Evolutionary conservation across 2,888 invertebrate genomes (phyloP).

Genomic region (Tethea ocularis): DNA sequence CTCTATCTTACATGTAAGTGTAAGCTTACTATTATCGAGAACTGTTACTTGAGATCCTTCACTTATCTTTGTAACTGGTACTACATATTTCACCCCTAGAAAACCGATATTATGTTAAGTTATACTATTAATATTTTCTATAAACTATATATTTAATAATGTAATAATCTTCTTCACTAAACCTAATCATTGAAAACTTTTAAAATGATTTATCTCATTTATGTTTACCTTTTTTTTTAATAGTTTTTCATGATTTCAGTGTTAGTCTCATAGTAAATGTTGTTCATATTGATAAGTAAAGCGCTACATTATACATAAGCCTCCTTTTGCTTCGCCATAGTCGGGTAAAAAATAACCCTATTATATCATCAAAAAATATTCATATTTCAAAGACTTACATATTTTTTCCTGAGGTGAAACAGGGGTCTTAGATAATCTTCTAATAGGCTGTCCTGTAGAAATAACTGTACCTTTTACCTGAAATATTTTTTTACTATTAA

Average conservation of each 20-base stretch:
- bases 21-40: slow-evolving; percentile 14
- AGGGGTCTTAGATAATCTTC: slow-evolving; percentile 21
- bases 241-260: too few relatives aligned
- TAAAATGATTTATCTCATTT: neutral
- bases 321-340: too few relatives aligned
- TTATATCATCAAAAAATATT: too few relatives aligned
- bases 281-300: too few relatives aligned
- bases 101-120: too few relatives aligned
- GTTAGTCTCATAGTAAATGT: too few relatives aligned
- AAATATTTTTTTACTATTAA: neutral
- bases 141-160: too few relatives aligned
- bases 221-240: too few relatives aligned
- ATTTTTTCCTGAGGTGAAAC: slow-evolving; percentile 17
- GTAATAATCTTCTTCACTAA: too few relatives aligned
- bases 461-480: slow-evolving; percentile 22
- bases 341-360: too few relatives aligned
- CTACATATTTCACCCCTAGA: neutral
- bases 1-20: slow-evolving; percentile 23
- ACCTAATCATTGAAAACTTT: neutral
- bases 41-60: slow-evolving; percentile 12
- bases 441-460: slow-evolving; percentile 17
- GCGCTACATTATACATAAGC: too few relatives aligned
- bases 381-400: neutral
- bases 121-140: too few relatives aligned
- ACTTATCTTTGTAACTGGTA: neutral